A percentile compares a stretch with the other conserved stretches of the same genome.
Evolutionary conservation across 2,888 invertebrate genomes (phyloP).

Genomic region (Epistrophe grossulariae): DNA sequence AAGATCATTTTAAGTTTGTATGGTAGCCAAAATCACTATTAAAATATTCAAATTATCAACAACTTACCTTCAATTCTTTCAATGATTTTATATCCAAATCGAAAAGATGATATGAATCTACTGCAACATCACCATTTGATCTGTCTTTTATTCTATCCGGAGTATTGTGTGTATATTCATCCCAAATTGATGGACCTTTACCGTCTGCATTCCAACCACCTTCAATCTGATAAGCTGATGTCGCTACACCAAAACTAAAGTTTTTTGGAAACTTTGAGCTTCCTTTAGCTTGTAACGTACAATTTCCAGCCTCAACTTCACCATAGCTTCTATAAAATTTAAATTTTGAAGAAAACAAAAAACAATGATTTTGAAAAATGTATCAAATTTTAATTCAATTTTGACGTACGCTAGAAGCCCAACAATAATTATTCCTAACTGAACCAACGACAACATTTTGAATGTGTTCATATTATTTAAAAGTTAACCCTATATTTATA

Average conservation of each 20-base stretch:
- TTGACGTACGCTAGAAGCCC: background rate
- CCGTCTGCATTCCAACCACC: constrained; percentile 81
- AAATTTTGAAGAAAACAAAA: background rate
- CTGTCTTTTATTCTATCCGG: constrained; percentile 83
- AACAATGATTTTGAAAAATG: background rate
- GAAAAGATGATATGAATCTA: constrained; percentile 86
- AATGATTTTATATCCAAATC: constrained; percentile 85
- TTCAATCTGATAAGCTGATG: constrained; percentile 79
- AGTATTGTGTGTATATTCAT: constrained; percentile 77
- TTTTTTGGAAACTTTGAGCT: constrained; percentile 77
- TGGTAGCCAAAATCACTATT: too few relatives aligned
- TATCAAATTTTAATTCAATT: background rate
- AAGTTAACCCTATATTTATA: background rate
- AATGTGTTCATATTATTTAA: too few relatives aligned
- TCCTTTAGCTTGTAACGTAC: constrained; percentile 42
- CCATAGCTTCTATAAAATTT: background rate
- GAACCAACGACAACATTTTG: too few relatives aligned
- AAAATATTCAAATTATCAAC: too few relatives aligned
- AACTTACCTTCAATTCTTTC: constrained; percentile 83
- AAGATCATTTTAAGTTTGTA: too few relatives aligned
- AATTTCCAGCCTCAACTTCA: background rate
- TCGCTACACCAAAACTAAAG: constrained; percentile 79
- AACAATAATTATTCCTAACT: too few relatives aligned
- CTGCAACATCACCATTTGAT: constrained; percentile 85
- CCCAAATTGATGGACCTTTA: constrained; percentile 83